Percentiles rank a stretch among this genome's conserved stretches.
phyloP scores from a whole-genome alignment of 23 tunicate species.

The Aplidium turbinatum region DNA sequence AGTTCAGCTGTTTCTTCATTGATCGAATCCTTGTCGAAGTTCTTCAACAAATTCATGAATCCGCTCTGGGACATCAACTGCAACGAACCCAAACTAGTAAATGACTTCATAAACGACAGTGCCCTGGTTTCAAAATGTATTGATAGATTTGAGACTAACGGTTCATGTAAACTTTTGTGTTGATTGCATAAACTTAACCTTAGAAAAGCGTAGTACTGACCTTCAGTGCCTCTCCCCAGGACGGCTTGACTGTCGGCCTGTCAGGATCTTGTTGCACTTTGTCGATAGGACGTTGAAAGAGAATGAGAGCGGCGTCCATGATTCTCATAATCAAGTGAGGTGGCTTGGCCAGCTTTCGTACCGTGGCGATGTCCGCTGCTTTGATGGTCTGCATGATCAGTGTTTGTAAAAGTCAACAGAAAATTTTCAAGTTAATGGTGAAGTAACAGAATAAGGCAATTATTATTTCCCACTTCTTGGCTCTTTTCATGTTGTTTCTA shows the following conservation, averaged over 20 bases:
- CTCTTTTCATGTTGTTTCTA: too few species aligned
- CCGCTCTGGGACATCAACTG: constrained; percentile 90
- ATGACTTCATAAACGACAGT: background rate
- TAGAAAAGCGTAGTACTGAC: constrained; percentile 40
- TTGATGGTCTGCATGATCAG: constrained; percentile 90
- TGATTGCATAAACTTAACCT: too few species aligned
- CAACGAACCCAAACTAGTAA: background rate
- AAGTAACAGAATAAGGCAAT: too few species aligned
- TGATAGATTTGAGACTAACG: too few species aligned
- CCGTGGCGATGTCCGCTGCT: constrained; percentile 99
- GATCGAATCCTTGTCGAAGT: constrained; percentile 93
- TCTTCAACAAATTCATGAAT: constrained; percentile 68
- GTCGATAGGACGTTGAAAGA: constrained; percentile 70
- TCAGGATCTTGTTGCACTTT: constrained; percentile 86
- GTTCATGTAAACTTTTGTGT: too few species aligned
- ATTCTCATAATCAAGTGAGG: constrained; percentile 99
- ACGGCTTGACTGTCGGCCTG: constrained; percentile 73
- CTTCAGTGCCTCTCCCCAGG: constrained; percentile 93
- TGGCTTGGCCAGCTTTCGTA: constrained; percentile 99
- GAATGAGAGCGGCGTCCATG: constrained; percentile 90
- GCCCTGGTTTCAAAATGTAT: too few species aligned
- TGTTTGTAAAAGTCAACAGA: background rate
- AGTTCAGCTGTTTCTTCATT: constrained; percentile 94
- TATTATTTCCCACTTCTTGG: too few species aligned
- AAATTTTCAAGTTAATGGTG: too few species aligned